Conservation (phyloP, 1,140 invertebrate species). For the Lutraria rhynchaena region DNA sequence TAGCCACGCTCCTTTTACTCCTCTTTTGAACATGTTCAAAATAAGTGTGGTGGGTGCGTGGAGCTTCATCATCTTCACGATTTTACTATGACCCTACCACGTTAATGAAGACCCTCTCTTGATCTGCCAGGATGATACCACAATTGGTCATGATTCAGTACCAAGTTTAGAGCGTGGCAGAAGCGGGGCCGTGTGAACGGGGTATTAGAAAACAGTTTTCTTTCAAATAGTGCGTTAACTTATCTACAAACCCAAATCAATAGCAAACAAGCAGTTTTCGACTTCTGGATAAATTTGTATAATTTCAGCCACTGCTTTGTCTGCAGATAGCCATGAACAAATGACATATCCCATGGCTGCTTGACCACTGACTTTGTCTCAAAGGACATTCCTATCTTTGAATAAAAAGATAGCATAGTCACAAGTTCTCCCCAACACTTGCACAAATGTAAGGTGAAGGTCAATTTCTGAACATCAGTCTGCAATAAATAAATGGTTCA, state of each 20-base stretch:
- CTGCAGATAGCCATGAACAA: constrained; percentile 40
- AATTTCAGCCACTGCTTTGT: constrained; percentile 37
- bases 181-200: no score
- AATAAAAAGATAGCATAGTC: constrained; percentile 45
- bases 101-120: no score
- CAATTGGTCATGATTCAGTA: no score
- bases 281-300: constrained; percentile 28
- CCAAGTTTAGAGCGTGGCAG: no score
- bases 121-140: no score
- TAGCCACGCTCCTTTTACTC: no score
- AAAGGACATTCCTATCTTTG: constrained; percentile 18
- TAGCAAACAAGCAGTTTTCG: not conserved
- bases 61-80: no score
- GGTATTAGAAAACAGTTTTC: not conserved
- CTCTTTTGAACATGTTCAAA: no score
- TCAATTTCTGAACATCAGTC: not conserved
- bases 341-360: constrained; percentile 26
- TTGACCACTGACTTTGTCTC: constrained; percentile 7
- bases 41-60: no score
- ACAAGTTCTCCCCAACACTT: constrained; percentile 39
- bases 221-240: not conserved
- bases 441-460: constrained; percentile 32
- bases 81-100: no score
- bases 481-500: no score
- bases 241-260: constrained; percentile 45